Evolutionary conservation across 2,888 invertebrate species (phyloP).

Genomic region (Ophion ellenae): DNA sequence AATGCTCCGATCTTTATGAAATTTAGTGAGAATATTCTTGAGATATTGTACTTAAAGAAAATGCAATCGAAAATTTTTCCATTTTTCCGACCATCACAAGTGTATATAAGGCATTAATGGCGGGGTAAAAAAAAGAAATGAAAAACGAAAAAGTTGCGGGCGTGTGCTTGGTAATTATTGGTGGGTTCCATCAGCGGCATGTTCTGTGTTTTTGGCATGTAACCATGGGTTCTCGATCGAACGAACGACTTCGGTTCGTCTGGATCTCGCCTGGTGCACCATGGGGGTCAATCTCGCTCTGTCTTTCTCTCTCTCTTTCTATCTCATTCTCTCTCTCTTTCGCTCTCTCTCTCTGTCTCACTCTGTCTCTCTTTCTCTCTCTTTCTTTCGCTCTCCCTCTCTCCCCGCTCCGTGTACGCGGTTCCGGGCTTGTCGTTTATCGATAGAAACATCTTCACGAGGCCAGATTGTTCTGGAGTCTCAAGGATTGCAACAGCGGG

Average conservation of each 20-base stretch:
- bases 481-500: slow-evolving; percentile 80
- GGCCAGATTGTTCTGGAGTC: slow-evolving; percentile 86
- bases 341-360: slow-evolving; percentile 12
- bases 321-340: neutral
- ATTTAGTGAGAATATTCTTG: too few relatives aligned
- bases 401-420: slow-evolving; percentile 49
- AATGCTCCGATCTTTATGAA: too few relatives aligned
- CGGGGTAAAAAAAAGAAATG: neutral
- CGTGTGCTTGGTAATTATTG: slow-evolving; percentile 81
- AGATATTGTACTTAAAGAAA: too few relatives aligned
- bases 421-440: slow-evolving; percentile 80
- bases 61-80: too few relatives aligned
- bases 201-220: slow-evolving; percentile 84
- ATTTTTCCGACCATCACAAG: too few relatives aligned
- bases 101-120: too few relatives aligned
- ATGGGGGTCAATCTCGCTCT: slow-evolving; percentile 71
- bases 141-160: slow-evolving; percentile 62
- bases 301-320: slow-evolving; percentile 11
- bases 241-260: slow-evolving; percentile 78
- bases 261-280: slow-evolving; percentile 74
- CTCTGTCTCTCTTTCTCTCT: slow-evolving; percentile 29
- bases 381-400: neutral
- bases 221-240: slow-evolving; percentile 79
- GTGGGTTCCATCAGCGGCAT: slow-evolving; percentile 82
- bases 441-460: slow-evolving; percentile 87